Evolutionary conservation across 2,113 vertebrate genomes (phyloP).

Genomic region (Gymnocephalus cernua): DNA sequence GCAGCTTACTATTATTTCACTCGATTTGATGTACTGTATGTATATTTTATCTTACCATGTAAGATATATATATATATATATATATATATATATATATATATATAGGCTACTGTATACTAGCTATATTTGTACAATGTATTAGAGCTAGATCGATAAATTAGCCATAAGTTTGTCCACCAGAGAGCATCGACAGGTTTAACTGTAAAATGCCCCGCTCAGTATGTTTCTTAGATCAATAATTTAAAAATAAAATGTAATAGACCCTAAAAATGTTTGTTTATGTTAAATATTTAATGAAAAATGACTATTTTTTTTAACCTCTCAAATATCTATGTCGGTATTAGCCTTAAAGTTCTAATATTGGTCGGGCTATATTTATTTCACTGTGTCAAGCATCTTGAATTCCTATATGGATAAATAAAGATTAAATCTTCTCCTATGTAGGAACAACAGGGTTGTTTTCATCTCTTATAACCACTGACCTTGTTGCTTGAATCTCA

Average conservation of each 20-base stretch:
- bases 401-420: neutral
- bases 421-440: neutral
- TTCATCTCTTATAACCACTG: slow-evolving; percentile 25
- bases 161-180: neutral
- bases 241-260: neutral
- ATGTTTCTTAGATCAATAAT: neutral
- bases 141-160: neutral
- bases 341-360: neutral
- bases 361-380: neutral
- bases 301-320: neutral
- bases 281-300: neutral
- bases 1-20: neutral
- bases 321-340: neutral
- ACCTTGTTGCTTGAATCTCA: slow-evolving; percentile 62
- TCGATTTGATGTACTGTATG: neutral
- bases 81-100: too few relatives aligned
- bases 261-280: neutral
- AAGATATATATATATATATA: too few relatives aligned
- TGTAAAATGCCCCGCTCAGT: neutral
- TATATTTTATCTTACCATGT: neutral
- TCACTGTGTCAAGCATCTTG: neutral
- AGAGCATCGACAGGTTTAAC: neutral
- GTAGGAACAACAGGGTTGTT: neutral
- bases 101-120: neutral
- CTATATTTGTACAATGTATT: neutral